Evolutionary conservation across 2,888 invertebrate species (phyloP), one percentile per base, ranked within the genome.

Genomic region (Syrista parreyssii): DNA sequence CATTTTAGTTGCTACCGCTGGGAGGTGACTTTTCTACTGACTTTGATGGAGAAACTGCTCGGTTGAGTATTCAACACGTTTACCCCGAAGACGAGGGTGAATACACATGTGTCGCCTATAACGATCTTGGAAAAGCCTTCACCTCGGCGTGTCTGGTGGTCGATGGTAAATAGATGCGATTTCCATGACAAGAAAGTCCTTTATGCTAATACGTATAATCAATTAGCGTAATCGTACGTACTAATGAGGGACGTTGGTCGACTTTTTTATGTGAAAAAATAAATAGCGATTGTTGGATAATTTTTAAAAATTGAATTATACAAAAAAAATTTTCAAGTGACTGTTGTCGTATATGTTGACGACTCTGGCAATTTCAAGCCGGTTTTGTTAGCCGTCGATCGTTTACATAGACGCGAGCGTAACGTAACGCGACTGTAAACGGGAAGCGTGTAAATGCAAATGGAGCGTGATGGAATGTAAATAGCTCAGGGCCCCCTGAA

Each of bases 31-130:
- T 96, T 88, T 92, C 93, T 79, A 93, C 94, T 78, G 93, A 94
- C 9, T 95, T 94, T 85, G 95, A 96, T 76, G 95, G 95, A 0
- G 94, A 94, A 74, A 94, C 93, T 1, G 96, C 96, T 1, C 94
- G 94, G 31, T 92, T 98, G 78, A 94, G 93, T 83, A 96, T 97
- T 87, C 93, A 93, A 23, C 95, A 96, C 79, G 95, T 97, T 68
- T 96, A 96, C 81, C 96, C 96, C 0, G 97, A 97, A 87, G 98
- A 98, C 88, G 97, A 98, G 90, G 98, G 98, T 77, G 96, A 96
- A 85, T 98, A 97, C 91, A 95, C 95, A 0, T 98, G 98, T 88
- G 94, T 96, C 72, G 97, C 96, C 0, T 94, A 94, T 88, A 98
- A 98, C 90, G 94, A 95, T 82, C 94, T 97, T 77, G 98, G 98